Evolutionary conservation across 2,888 invertebrate genomes (phyloP), one percentile per base, ranked within the genome.

Genomic region (Sussaba pulchella): DNA sequence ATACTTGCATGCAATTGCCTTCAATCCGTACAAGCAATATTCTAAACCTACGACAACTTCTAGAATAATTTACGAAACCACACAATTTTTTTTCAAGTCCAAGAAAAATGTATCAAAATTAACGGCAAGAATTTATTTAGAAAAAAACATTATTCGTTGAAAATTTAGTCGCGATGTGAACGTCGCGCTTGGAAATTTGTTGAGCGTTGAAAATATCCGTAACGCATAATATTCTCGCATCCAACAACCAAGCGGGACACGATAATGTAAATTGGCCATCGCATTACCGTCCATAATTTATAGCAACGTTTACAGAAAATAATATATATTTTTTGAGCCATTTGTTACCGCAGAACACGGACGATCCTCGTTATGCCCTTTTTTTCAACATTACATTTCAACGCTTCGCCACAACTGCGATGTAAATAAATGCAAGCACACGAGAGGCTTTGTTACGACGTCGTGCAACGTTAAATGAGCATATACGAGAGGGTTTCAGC

Each of bases 381-480:
- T n/a, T n/a, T n/a, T 57, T 14, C 45, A 10, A 14, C 59, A 8
- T 1, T 21, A 74, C 31, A 66, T 66, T 67, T 66, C 26, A 64
- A 64, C 54, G 63, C 72, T 64, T 52, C 14, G 9, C 12, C 26
- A 12, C 41, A 52, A 50, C 63, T 17, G 19, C 26, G 26, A 52
- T 3, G 31, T 31, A 61, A 72, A 43, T 66, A 59, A 57, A 47
- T 43, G 64, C 59, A 67, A 47, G 50, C 47, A 39, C 70, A 24
- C 31, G 2, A 31, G 31, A 31, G 4, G 24, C 50, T 39, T 47
- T 59, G 47, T 47, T 41, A 41, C 41, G 26, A 61, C 39, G 47
- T 61, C 41, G 52, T 43, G 61, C 52, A 31, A n/a, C 59, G 61
- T 43, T 41, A 52, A 76, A 69, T 63, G 31, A 69, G 50, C 69